phyloP scores from a whole-genome alignment of 2,113 vertebrate species.

The Campylomormyrus numenius region DNA sequence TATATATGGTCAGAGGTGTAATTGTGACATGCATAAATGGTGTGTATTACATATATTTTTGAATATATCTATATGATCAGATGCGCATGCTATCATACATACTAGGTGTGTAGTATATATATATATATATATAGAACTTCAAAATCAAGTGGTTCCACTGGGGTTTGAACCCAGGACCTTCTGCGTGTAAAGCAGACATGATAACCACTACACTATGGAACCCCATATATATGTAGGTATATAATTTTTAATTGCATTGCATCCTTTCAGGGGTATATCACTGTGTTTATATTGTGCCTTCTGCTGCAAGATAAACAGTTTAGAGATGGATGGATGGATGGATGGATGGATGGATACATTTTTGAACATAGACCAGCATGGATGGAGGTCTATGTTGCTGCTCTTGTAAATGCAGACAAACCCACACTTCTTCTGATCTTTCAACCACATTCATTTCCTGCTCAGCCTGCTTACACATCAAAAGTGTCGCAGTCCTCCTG shows the following conservation, averaged over 20 bases:
- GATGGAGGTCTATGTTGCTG: background rate
- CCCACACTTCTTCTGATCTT: background rate
- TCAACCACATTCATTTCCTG: background rate
- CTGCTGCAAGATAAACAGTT: background rate
- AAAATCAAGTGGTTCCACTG: slow-evolving; percentile 75
- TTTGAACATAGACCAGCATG: background rate
- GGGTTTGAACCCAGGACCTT: slow-evolving; percentile 99
- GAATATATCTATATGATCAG: background rate
- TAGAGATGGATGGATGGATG: background rate
- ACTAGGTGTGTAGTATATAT: background rate
- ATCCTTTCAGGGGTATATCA: background rate
- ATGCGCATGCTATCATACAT: background rate
- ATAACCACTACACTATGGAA: slow-evolving; percentile 99
- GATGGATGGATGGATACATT: background rate
- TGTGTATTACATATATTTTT: background rate
- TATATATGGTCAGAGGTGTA: background rate
- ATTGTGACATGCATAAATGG: background rate
- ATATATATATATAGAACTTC: background rate
- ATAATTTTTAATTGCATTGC: background rate
- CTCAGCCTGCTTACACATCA: background rate
- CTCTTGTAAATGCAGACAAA: background rate
- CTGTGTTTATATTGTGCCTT: background rate
- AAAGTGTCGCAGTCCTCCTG: background rate
- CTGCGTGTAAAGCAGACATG: slow-evolving; percentile 99
- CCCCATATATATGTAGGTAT: slow-evolving; percentile 36